These are phyloP conservation scores for Corythucha ciliata DNA, from an alignment of 2,888 invertebrate genomes.

Conservation along the genomic window DNA sequence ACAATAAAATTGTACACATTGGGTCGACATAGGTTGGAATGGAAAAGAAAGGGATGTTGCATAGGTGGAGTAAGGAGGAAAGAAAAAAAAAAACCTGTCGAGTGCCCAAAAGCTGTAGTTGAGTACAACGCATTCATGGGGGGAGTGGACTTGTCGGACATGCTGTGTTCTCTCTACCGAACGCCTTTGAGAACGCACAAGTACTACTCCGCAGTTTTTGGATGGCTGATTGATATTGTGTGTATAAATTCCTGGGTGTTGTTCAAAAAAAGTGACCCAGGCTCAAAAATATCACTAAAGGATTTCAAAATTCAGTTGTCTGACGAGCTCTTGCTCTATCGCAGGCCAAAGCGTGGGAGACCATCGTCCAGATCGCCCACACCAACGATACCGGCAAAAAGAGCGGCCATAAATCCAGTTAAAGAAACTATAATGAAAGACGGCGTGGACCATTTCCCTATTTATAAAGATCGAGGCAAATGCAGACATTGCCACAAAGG, in stretches of 20 bases:
- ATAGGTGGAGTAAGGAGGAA: too few species aligned
- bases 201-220: slow-evolving; percentile 1
- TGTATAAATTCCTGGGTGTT: not conserved
- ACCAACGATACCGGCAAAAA: too few species aligned
- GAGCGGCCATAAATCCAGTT: too few species aligned
- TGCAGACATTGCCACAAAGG: too few species aligned
- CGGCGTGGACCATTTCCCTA: too few species aligned
- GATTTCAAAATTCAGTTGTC: not conserved
- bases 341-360: too few species aligned
- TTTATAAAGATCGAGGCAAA: too few species aligned
- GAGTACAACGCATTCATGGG: slow-evolving; percentile 3
- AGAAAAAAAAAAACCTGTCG: too few species aligned
- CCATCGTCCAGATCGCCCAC: too few species aligned
- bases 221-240: not conserved
- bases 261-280: not conserved
- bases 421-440: too few species aligned
- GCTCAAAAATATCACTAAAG: not conserved
- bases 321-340: not conserved
- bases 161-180: not conserved
- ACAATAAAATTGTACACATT: not conserved
- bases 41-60: too few species aligned
- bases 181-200: not conserved
- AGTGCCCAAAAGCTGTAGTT: not conserved
- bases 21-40: slow-evolving; percentile 4
- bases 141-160: too few species aligned